phyloP scores from a whole-genome alignment of 1,140 invertebrate genomes.

The Brachionus koreanus region DNA sequence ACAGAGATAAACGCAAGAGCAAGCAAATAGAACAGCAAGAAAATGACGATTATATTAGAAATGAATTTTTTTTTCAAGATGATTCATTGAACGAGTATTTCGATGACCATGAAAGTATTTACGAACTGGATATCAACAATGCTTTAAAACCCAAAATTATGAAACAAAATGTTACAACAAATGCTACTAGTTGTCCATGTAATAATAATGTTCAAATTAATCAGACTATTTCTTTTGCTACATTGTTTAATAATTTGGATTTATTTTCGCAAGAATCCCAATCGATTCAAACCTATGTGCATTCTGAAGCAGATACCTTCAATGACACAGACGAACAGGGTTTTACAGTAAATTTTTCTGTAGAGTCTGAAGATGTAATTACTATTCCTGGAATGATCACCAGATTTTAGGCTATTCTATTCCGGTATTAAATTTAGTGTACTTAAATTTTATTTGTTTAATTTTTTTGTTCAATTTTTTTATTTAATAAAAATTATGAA shows the following conservation, averaged over 20 bases:
- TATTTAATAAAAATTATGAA: too few relatives aligned
- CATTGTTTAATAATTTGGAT: neutral
- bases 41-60: neutral
- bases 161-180: neutral
- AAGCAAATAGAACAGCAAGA: neutral
- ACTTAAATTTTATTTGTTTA: too few relatives aligned
- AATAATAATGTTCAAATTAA: neutral
- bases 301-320: neutral
- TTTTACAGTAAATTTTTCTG: neutral
- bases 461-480: too few relatives aligned
- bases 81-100: neutral
- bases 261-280: neutral
- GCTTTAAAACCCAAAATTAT: neutral
- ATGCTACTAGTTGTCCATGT: neutral
- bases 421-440: neutral
- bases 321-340: neutral
- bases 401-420: neutral
- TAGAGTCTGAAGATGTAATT: neutral
- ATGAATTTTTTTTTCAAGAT: neutral
- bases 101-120: neutral
- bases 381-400: neutral
- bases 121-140: neutral
- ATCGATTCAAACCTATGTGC: neutral
- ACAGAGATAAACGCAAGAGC: neutral
- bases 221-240: neutral